phyloP scores from a whole-genome alignment of 2,888 invertebrate species.

The Drosophila tanythrix region DNA sequence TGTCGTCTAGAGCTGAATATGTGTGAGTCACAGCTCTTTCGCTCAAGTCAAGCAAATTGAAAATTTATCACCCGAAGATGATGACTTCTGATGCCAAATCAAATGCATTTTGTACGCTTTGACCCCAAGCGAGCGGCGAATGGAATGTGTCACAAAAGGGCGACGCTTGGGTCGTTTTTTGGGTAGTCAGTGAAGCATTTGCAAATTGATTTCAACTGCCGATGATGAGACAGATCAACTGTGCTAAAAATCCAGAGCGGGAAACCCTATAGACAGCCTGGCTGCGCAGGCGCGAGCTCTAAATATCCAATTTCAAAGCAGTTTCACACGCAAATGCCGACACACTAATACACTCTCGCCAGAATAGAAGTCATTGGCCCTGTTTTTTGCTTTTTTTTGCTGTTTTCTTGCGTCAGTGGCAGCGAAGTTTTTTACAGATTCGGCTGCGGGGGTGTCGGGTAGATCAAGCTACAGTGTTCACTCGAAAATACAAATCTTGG shows the following conservation, averaged over 20 bases:
- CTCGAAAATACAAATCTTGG: not conserved
- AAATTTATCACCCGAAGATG: slow-evolving; percentile 76
- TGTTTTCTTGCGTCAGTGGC: not conserved
- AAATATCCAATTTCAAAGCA: slow-evolving; percentile 75
- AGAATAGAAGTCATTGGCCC: slow-evolving; percentile 65
- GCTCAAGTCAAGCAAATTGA: slow-evolving; percentile 78
- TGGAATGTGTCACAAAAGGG: slow-evolving; percentile 46
- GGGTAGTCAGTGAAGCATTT: slow-evolving; percentile 63
- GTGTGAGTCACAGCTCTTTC: slow-evolving; percentile 46
- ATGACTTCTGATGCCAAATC: slow-evolving; percentile 71
- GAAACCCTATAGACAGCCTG: slow-evolving; percentile 19
- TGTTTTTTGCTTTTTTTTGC: not conserved
- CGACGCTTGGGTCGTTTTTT: slow-evolving; percentile 6
- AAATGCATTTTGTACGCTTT: slow-evolving; percentile 74
- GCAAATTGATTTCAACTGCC: slow-evolving; percentile 72
- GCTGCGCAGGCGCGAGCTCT: not conserved
- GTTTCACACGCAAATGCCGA: slow-evolving; percentile 80
- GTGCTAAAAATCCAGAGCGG: slow-evolving; percentile 49
- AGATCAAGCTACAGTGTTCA: not conserved
- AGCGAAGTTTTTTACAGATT: slow-evolving; percentile 2
- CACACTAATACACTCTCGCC: slow-evolving; percentile 6
- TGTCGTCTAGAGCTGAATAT: slow-evolving; percentile 35
- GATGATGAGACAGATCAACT: slow-evolving; percentile 51
- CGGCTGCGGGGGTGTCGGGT: not conserved
- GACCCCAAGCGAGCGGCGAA: slow-evolving; percentile 2